These are phyloP conservation scores for Dermatophagoides farinae DNA, from an alignment of 1,140 invertebrate species.

Conservation along the genomic window DNA sequence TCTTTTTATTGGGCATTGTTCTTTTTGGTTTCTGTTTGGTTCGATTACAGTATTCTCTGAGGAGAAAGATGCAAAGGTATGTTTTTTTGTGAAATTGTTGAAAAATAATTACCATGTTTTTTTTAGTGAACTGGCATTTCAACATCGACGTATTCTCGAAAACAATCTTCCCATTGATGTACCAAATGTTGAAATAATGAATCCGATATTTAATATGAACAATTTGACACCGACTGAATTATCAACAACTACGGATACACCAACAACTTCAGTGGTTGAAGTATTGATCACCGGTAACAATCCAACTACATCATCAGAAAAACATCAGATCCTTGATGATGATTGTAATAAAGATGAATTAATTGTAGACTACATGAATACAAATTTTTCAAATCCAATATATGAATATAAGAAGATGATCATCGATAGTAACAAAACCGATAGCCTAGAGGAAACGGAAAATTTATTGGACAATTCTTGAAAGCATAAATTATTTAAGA, in stretches of 20 bases:
- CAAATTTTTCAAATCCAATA: conserved; percentile 60
- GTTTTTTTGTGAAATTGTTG: background rate
- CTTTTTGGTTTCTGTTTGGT: conserved; percentile 5
- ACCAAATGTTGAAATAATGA: conserved; percentile 45
- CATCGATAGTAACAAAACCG: conserved; percentile 8
- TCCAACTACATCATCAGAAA: too few relatives aligned
- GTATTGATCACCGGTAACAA: too few relatives aligned
- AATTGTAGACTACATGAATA: conserved; percentile 27
- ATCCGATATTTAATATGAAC: conserved; percentile 57
- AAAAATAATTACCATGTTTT: background rate
- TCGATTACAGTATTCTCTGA: conserved; percentile 14
- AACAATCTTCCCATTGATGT: conserved; percentile 25
- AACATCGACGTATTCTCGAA: conserved; percentile 52
- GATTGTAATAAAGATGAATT: conserved; percentile 14
- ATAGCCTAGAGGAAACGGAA: background rate
- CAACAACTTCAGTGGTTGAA: background rate
- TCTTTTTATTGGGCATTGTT: background rate
- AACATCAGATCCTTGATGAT: background rate
- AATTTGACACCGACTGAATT: conserved; percentile 25
- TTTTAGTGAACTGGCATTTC: conserved; percentile 40
- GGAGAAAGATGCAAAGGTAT: conserved; percentile 11
- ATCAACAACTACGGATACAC: conserved; percentile 7
- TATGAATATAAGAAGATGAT: conserved; percentile 34
- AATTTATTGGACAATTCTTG: conserved; percentile 1
- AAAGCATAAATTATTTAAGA: too few relatives aligned